Conservation (phyloP, 2,113 vertebrate species). For the Ceyx margarethae region DNA sequence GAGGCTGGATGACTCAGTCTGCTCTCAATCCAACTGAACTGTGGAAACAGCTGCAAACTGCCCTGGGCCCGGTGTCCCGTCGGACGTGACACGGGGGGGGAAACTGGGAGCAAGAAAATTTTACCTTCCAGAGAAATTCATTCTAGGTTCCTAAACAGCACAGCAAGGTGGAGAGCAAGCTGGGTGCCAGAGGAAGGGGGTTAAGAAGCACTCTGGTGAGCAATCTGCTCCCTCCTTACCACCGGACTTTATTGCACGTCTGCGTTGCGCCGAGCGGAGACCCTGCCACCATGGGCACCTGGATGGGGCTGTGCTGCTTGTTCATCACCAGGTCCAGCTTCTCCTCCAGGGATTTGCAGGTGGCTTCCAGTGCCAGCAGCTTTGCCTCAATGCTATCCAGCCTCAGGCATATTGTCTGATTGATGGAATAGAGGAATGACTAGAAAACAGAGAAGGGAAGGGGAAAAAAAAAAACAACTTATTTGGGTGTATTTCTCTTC, state of each 20-base stretch:
- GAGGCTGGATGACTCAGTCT: not conserved
- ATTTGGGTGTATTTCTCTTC: not conserved
- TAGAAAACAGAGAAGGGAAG: conserved; percentile 40
- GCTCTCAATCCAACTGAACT: conserved; percentile 3
- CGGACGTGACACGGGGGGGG: not conserved
- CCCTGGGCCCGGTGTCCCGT: not conserved
- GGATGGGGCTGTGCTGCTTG: conserved; percentile 91
- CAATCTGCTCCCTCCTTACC: conserved; percentile 75
- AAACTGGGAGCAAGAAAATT: no score
- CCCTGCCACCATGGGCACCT: conserved; percentile 97
- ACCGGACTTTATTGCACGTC: conserved; percentile 98
- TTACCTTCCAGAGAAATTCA: not conserved
- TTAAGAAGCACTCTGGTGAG: not conserved
- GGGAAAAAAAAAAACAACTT: not conserved
- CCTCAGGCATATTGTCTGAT: conserved; percentile 90
- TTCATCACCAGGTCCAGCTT: conserved; percentile 91
- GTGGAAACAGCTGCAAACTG: not conserved
- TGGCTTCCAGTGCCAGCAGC: conserved; percentile 89
- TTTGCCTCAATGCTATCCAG: conserved; percentile 94
- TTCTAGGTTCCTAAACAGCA: not conserved
- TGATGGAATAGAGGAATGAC: conserved; percentile 92
- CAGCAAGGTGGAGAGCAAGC: not conserved
- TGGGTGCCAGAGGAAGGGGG: not conserved
- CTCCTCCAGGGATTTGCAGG: conserved; percentile 90
- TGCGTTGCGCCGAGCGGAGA: conserved; percentile 96